Percentiles rank a stretch among this genome's conserved stretches.
Conservation (phyloP, 2,888 invertebrate genomes). For the Ophion ventricosus region DNA sequence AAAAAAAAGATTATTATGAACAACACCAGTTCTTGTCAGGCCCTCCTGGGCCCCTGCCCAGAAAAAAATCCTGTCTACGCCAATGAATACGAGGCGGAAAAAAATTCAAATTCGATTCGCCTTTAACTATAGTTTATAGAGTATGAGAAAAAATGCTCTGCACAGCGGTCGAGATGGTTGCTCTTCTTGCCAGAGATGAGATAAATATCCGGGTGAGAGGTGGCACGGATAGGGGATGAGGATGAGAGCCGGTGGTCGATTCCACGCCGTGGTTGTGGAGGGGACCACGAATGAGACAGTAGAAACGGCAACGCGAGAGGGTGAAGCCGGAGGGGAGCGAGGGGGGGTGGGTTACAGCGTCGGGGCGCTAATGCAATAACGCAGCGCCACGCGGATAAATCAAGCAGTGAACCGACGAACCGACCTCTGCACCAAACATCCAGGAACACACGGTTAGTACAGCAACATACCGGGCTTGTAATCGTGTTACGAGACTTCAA, state of each 20-base stretch:
- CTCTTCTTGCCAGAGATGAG: slow-evolving; percentile 19
- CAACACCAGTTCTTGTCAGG: too few species aligned
- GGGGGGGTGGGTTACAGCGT: slow-evolving; percentile 63
- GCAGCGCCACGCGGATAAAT: slow-evolving; percentile 80
- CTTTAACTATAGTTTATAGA: too few species aligned
- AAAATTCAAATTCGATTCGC: too few species aligned
- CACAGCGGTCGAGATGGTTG: slow-evolving; percentile 8
- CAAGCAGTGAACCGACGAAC: slow-evolving; percentile 76
- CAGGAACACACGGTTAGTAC: slow-evolving; percentile 47
- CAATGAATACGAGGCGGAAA: too few species aligned
- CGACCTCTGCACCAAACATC: slow-evolving; percentile 66
- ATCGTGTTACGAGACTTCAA: slow-evolving; percentile 77
- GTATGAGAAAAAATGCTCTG: background rate
- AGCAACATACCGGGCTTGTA: slow-evolving; percentile 71
- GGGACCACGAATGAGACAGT: slow-evolving; percentile 33
- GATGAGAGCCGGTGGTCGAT: slow-evolving; percentile 49
- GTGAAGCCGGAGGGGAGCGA: slow-evolving; percentile 25
- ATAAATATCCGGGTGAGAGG: background rate
- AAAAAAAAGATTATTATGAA: too few species aligned
- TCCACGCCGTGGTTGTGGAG: slow-evolving; percentile 20
- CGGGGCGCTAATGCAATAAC: slow-evolving; percentile 82
- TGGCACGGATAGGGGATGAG: slow-evolving; percentile 2
- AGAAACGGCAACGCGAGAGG: slow-evolving; percentile 47
- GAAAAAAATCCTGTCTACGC: too few species aligned
- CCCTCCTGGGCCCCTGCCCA: too few species aligned